Conservation (phyloP, 2,888 invertebrate species). For the Leptothorax acervorum region DNA sequence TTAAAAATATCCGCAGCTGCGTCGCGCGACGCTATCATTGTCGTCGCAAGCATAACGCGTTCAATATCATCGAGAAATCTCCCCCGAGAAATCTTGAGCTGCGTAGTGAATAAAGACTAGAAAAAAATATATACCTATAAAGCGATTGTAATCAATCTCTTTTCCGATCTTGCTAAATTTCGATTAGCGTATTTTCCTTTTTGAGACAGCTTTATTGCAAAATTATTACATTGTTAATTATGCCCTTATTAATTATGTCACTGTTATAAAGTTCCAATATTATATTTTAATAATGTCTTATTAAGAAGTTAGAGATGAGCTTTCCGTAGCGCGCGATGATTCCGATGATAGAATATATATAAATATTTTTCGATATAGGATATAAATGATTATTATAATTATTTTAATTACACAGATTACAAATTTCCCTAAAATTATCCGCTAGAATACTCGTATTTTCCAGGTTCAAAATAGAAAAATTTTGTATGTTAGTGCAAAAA, state of each 20-base stretch:
- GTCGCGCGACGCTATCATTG: background rate
- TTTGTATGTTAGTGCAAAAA: background rate
- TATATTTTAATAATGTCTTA: background rate
- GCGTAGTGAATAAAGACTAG: background rate
- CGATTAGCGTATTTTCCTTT: background rate
- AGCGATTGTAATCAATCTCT: background rate
- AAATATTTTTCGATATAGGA: too few species aligned
- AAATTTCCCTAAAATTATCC: background rate
- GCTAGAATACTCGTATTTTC: background rate
- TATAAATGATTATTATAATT: conserved; percentile 12
- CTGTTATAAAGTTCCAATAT: background rate
- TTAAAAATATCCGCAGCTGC: conserved; percentile 41
- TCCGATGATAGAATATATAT: background rate
- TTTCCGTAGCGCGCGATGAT: background rate
- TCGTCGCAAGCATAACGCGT: conserved; percentile 6
- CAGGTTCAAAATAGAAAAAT: background rate
- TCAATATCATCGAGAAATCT: conserved; percentile 16
- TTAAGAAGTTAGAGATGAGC: background rate
- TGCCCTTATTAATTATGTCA: background rate
- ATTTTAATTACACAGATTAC: background rate
- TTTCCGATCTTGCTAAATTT: background rate
- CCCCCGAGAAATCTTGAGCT: too few species aligned
- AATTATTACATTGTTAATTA: background rate
- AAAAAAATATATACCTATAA: background rate
- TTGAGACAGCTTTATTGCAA: background rate